Conservation (phyloP, 2,113 vertebrate species). For the Catagonus wagneri region DNA sequence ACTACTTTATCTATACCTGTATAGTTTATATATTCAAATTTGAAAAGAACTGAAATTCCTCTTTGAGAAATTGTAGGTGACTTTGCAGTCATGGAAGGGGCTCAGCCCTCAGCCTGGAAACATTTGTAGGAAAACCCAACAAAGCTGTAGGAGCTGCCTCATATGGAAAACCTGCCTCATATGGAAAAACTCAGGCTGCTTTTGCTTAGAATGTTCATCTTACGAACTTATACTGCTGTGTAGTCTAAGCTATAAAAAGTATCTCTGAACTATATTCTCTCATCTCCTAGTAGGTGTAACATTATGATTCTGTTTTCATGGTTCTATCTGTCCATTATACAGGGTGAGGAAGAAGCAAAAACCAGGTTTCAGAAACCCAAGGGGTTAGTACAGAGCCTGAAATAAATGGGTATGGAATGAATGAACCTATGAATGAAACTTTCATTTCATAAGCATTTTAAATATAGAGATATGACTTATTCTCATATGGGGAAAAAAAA, state of each 20-base stretch:
- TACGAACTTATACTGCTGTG: not conserved
- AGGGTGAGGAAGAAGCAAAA: not conserved
- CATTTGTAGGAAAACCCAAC: not conserved
- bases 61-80: slow-evolving; percentile 9
- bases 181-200: not conserved
- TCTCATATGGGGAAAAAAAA: not conserved
- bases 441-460: not conserved
- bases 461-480: slow-evolving; percentile 34
- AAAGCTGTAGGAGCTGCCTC: not conserved
- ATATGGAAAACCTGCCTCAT: not conserved
- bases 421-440: not conserved
- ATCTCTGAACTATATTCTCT: not conserved
- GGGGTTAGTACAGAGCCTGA: not conserved
- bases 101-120: not conserved
- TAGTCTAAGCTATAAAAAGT: not conserved
- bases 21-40: slow-evolving; percentile 24
- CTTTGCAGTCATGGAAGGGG: not conserved
- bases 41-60: not conserved
- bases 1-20: not conserved
- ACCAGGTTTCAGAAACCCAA: not conserved
- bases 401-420: not conserved
- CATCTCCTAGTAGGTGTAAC: not conserved
- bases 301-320: not conserved
- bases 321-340: not conserved
- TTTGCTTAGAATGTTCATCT: not conserved